phyloP scores from a whole-genome alignment of 2,888 invertebrate genomes.

The Agrotis puta region DNA sequence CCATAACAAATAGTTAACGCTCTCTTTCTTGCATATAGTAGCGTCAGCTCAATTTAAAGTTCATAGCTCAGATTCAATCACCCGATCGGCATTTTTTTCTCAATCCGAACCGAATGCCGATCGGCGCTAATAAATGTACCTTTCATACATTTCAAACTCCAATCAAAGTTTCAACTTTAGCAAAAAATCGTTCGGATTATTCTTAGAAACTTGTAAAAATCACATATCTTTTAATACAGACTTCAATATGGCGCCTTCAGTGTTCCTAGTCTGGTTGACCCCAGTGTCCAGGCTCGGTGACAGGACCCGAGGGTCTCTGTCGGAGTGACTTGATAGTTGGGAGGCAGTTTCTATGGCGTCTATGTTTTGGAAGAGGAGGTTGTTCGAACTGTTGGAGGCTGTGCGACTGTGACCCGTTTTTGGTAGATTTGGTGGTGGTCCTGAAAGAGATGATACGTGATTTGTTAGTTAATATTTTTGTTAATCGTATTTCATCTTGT shows the following conservation, averaged over 20 bases:
- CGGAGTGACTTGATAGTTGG: constrained; percentile 79
- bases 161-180: constrained; percentile 13
- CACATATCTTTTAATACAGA: constrained; percentile 87
- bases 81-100: neutral
- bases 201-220: constrained; percentile 57
- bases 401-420: constrained; percentile 79
- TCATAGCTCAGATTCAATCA: neutral
- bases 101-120: neutral
- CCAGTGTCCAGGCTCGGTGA: constrained; percentile 80
- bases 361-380: constrained; percentile 83
- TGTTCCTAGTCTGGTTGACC: constrained; percentile 86
- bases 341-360: constrained; percentile 81
- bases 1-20: neutral
- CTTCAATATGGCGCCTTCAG: constrained; percentile 87
- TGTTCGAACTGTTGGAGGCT: constrained; percentile 84
- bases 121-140: too few species aligned
- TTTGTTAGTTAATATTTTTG: too few species aligned
- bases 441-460: constrained; percentile 66
- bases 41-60: constrained; percentile 9
- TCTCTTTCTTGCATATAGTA: neutral
- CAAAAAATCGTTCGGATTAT: constrained; percentile 21
- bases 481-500: too few species aligned
- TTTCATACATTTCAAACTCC: constrained; percentile 28
- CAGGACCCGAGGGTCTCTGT: constrained; percentile 67
- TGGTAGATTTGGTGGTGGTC: constrained; percentile 68